A percentile compares a stretch with the other conserved stretches of the same genome.
These are phyloP conservation scores for Zeugodacus cucurbitae DNA, from an alignment of 1,140 invertebrate species.

Conservation along the genomic window DNA sequence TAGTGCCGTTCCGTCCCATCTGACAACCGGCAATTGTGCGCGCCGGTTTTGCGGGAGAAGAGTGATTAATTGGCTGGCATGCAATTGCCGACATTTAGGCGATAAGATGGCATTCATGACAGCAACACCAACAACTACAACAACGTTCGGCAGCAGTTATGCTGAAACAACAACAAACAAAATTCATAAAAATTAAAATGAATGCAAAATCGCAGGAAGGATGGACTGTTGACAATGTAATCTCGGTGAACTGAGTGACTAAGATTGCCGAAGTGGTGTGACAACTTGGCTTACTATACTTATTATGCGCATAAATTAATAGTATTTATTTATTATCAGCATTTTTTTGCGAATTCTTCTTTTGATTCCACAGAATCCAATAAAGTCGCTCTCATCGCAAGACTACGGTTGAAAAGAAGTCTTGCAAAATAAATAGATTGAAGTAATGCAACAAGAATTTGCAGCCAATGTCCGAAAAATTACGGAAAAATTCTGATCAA, in stretches of 20 bases:
- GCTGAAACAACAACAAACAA: neutral
- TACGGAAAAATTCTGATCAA: no score
- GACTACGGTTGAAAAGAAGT: no score
- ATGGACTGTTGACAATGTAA: neutral
- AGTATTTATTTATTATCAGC: no score
- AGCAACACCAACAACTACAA: neutral
- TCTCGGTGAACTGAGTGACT: neutral
- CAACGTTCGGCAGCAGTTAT: neutral
- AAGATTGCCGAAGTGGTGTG: neutral
- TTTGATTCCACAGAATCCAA: no score
- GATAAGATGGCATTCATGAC: slow-evolving; percentile 34
- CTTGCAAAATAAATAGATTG: no score
- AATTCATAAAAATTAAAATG: neutral
- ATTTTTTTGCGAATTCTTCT: no score
- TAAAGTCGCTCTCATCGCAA: no score
- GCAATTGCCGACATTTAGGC: slow-evolving; percentile 38
- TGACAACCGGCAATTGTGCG: slow-evolving; percentile 12
- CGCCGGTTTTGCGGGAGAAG: slow-evolving; percentile 20
- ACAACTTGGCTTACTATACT: neutral
- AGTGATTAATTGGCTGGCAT: slow-evolving; percentile 35
- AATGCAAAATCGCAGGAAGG: neutral
- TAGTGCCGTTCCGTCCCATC: neutral
- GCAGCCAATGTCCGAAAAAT: no score
- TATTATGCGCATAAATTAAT: no score
- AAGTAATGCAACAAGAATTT: no score